A percentile compares a stretch with the other conserved stretches of the same genome.
phyloP scores from a whole-genome alignment of 2,113 vertebrate genomes.

The Garra rufa region DNA sequence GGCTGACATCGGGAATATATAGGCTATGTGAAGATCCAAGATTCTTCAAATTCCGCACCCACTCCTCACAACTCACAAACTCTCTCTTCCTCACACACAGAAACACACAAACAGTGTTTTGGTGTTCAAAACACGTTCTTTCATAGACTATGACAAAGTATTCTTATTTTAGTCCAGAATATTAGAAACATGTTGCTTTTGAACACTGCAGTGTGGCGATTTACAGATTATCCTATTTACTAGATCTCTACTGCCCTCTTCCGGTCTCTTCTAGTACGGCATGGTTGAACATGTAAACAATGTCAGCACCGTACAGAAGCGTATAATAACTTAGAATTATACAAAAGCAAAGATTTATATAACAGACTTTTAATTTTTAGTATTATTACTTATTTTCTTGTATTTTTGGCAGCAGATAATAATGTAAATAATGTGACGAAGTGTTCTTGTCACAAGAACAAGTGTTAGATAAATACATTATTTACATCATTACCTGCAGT shows the following conservation, averaged over 20 bases:
- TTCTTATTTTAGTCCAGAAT: background rate
- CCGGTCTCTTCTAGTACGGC: background rate
- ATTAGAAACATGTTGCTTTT: background rate
- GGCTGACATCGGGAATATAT: conserved; percentile 9
- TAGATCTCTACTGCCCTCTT: conserved; percentile 71
- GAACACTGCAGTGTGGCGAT: background rate
- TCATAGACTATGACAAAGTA: background rate
- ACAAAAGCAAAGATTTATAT: background rate
- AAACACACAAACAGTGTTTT: background rate
- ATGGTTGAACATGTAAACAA: background rate
- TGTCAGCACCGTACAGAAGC: background rate
- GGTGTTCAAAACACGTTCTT: background rate
- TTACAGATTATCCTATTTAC: no score
- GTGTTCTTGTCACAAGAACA: background rate
- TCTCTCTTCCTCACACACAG: background rate
- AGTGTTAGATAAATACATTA: no score
- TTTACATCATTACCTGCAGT: background rate
- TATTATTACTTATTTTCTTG: no score
- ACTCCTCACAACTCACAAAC: conserved; percentile 11
- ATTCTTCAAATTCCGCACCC: conserved; percentile 71
- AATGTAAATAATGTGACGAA: background rate
- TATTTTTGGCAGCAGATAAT: background rate
- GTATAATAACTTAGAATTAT: no score
- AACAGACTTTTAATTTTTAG: no score
- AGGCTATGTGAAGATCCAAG: conserved; percentile 55